These are phyloP conservation scores for Rhingia rostrata DNA, from an alignment of 2,888 invertebrate species.

Conservation along the genomic window DNA sequence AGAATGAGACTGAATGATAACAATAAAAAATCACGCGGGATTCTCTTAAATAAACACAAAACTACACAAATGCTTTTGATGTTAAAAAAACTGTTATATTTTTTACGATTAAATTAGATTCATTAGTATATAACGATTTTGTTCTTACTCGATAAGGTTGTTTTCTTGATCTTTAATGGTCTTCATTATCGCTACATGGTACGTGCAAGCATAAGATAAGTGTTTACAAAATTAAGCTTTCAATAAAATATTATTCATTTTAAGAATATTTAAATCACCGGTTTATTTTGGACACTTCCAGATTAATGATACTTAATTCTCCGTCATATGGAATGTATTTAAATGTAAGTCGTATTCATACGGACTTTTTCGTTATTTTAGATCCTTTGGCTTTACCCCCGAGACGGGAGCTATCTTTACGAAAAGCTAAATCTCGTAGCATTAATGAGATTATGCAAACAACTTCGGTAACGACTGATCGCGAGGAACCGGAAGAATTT, in stretches of 20 bases:
- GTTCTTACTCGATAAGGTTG: not conserved
- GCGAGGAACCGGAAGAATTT: conserved; percentile 85
- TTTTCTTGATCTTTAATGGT: not conserved
- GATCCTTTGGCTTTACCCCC: conserved; percentile 84
- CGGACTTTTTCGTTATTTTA: conserved; percentile 76
- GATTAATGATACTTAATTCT: conserved; percentile 14
- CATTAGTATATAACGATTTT: conserved; percentile 10
- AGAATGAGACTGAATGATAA: conserved; percentile 63
- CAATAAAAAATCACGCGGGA: conserved; percentile 54
- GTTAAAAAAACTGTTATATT: conserved; percentile 38
- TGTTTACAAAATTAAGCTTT: too few relatives aligned
- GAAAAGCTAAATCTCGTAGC: conserved; percentile 88
- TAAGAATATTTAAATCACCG: not conserved
- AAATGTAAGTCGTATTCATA: conserved; percentile 4
- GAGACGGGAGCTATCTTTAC: conserved; percentile 86
- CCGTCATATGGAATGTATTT: conserved; percentile 7
- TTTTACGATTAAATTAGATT: conserved; percentile 38
- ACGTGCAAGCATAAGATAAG: not conserved
- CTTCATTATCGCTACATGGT: conserved; percentile 11
- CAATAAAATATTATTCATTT: not conserved
- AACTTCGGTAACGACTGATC: conserved; percentile 76
- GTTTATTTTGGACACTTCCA: not conserved
- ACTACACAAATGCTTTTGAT: conserved; percentile 22
- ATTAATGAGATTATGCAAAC: conserved; percentile 84
- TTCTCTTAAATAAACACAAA: conserved; percentile 19